A percentile compares a stretch with the other conserved stretches of the same genome.
These are phyloP conservation scores for Xenopus tropicalis DNA, from an alignment of 2,113 vertebrate species.

Conservation along the genomic window DNA sequence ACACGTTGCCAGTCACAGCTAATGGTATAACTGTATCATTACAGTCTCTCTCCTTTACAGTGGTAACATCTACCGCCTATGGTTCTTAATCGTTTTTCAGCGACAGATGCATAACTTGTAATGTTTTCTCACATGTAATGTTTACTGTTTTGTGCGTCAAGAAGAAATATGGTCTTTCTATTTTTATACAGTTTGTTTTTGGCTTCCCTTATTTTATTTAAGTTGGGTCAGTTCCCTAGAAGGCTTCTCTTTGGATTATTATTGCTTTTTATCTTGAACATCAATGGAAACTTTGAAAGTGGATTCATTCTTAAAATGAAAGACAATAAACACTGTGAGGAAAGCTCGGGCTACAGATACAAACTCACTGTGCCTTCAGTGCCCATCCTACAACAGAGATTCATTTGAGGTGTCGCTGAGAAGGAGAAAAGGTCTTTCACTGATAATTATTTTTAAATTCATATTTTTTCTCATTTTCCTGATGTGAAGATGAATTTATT, in stretches of 20 bases:
- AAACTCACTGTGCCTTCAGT: background rate
- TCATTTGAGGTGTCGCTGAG: background rate
- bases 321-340: background rate
- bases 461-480: conserved; percentile 22
- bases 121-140: background rate
- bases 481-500: background rate
- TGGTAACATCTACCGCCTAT: background rate
- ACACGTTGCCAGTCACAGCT: background rate
- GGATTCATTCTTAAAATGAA: background rate
- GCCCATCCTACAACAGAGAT: background rate
- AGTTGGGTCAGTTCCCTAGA: background rate
- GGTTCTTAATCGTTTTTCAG: no score
- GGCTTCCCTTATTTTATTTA: background rate
- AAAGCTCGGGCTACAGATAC: background rate
- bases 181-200: background rate
- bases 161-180: background rate
- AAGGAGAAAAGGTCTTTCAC: background rate
- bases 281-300: background rate
- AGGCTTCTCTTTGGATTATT: background rate
- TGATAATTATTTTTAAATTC: background rate
- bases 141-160: background rate
- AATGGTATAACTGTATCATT: background rate
- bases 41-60: background rate
- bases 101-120: no score
- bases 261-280: background rate